phyloP scores from a whole-genome alignment of 2,113 vertebrate species.

The Labrus mixtus region DNA sequence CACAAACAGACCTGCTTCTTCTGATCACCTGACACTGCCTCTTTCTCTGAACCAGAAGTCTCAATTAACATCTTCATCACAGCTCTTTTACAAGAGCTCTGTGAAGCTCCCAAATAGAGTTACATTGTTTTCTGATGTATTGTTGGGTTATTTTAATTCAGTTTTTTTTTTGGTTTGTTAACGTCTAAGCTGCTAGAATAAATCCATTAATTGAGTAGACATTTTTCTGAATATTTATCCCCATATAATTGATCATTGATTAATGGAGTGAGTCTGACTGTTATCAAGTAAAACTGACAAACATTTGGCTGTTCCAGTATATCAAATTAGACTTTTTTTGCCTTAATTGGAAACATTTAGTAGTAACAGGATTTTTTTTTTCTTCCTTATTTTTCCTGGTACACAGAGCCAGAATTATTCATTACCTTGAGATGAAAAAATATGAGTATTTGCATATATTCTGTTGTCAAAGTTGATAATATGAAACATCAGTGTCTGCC shows the following conservation, averaged over 20 bases:
- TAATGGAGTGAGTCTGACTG: not conserved
- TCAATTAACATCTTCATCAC: not conserved
- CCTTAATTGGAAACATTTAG: not conserved
- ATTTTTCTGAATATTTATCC: not conserved
- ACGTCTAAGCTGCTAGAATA: not conserved
- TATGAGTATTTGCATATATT: no score
- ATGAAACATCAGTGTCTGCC: no score
- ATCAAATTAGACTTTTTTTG: not conserved
- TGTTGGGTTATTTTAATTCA: not conserved
- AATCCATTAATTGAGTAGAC: not conserved
- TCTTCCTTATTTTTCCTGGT: no score
- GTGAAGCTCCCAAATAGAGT: not conserved
- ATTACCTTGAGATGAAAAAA: no score
- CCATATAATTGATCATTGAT: no score
- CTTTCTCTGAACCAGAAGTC: not conserved
- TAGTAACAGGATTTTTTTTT: not conserved
- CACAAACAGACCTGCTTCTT: constrained; percentile 18
- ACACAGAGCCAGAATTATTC: no score
- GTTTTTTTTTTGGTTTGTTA: not conserved
- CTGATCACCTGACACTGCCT: constrained; percentile 6
- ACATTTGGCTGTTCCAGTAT: not conserved
- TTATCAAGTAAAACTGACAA: no score
- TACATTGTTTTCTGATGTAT: not conserved
- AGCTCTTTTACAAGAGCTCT: not conserved
- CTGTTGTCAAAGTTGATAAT: no score